phyloP scores from a whole-genome alignment of 2,888 invertebrate species.

The Metallyticus violacea region DNA sequence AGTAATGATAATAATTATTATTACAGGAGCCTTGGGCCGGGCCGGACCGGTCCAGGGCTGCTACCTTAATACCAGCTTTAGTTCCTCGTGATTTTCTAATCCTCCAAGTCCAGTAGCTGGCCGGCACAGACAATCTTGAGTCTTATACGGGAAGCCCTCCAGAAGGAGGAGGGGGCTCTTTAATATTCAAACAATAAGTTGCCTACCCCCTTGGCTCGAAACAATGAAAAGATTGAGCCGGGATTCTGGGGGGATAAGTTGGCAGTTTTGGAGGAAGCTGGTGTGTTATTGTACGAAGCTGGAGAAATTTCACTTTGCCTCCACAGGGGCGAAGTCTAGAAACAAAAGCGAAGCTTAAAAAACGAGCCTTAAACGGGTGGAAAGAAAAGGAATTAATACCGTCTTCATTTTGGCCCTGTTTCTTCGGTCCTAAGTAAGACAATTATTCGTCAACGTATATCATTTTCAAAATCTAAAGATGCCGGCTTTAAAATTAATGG shows the following conservation, averaged over 20 bases:
- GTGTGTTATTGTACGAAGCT: neutral
- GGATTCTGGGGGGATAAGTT: constrained; percentile 10
- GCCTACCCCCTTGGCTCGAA: neutral
- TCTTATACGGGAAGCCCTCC: neutral
- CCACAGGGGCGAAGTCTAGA: no score
- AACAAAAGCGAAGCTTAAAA: neutral
- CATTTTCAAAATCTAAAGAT: no score
- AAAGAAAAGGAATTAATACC: no score
- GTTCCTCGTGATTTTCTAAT: constrained; percentile 27
- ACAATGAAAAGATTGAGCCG: constrained; percentile 24
- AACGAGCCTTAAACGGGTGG: no score
- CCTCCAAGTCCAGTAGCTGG: constrained; percentile 24
- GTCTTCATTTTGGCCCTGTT: no score
- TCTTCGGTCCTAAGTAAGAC: no score
- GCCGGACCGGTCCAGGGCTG: no score
- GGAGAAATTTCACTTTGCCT: neutral
- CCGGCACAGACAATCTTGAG: neutral
- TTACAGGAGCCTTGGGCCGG: neutral
- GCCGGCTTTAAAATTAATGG: no score
- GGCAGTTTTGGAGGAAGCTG: neutral
- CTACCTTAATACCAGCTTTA: constrained; percentile 26
- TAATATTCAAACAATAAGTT: constrained; percentile 35
- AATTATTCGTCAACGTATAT: no score
- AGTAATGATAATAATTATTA: constrained; percentile 14
- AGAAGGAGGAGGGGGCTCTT: constrained; percentile 11